phyloP scores from a whole-genome alignment of 2,113 vertebrate genomes.

The Tenrec ecaudatus region DNA sequence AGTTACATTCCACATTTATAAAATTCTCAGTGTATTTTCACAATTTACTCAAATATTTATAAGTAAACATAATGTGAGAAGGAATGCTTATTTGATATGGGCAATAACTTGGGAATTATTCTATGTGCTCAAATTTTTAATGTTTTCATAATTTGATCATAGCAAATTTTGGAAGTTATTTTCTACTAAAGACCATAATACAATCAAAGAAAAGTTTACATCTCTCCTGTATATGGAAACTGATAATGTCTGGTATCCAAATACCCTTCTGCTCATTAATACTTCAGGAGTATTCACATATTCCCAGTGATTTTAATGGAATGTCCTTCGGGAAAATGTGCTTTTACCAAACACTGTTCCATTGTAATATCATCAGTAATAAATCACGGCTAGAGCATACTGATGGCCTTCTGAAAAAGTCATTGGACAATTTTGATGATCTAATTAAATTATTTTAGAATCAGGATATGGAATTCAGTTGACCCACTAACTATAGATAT shows the following conservation, averaged over 20 bases:
- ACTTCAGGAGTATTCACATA: not conserved
- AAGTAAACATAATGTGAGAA: not conserved
- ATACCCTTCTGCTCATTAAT: not conserved
- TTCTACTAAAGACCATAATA: not conserved
- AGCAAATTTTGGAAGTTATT: not conserved
- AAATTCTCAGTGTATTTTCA: not conserved
- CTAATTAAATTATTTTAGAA: not conserved
- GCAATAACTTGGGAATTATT: not conserved
- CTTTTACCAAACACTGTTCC: not conserved
- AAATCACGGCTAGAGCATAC: not conserved
- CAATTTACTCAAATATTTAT: not conserved
- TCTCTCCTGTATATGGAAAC: not conserved
- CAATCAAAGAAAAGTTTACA: not conserved
- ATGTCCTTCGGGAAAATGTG: not conserved
- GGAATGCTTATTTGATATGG: not conserved
- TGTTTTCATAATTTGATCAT: constrained; percentile 12
- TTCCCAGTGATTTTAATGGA: not conserved
- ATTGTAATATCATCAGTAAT: not conserved
- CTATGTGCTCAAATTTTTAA: not conserved
- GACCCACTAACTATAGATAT: not conserved
- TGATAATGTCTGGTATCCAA: not conserved
- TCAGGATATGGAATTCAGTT: not conserved
- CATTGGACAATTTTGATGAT: not conserved
- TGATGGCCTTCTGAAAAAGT: not conserved
- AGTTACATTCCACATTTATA: not conserved